Evolutionary conservation across 2,888 invertebrate genomes (phyloP).

Genomic region (Torymus texanus): DNA sequence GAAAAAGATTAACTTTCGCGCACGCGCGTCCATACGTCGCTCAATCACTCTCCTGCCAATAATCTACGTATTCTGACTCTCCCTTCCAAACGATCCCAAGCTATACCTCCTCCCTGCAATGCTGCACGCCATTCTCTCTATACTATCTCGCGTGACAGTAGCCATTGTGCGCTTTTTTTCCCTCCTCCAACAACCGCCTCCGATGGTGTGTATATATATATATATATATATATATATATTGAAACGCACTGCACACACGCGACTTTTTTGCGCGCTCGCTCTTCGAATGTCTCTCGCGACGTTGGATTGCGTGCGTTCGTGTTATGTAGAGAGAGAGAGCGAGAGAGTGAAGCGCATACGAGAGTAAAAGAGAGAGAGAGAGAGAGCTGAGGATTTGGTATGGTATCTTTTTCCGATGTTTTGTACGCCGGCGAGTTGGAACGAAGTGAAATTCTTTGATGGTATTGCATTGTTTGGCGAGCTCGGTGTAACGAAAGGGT

Average conservation of each 20-base stretch:
- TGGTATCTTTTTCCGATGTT: no score
- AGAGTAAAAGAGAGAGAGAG: conserved; percentile 21
- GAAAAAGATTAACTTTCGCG: conserved; percentile 47
- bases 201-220: no score
- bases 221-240: no score
- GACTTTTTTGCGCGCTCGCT: no score
- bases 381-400: conserved; percentile 25
- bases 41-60: conserved; percentile 54
- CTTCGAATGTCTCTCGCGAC: no score
- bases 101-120: background rate
- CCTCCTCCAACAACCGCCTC: conserved; percentile 10
- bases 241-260: no score
- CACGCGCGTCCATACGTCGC: conserved; percentile 23
- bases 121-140: background rate
- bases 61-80: conserved; percentile 18
- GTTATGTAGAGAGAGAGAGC: conserved; percentile 18
- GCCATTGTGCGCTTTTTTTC: conserved; percentile 59
- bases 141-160: conserved; percentile 58
- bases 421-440: no score
- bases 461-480: no score
- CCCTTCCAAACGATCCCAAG: background rate
- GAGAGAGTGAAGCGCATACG: conserved; percentile 22
- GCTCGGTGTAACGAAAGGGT: no score
- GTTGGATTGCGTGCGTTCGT: no score
- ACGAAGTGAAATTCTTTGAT: no score